Percentiles rank a stretch among this genome's conserved stretches.
phyloP scores from a whole-genome alignment of 2,113 vertebrate genomes.

The Aix galericulata region DNA sequence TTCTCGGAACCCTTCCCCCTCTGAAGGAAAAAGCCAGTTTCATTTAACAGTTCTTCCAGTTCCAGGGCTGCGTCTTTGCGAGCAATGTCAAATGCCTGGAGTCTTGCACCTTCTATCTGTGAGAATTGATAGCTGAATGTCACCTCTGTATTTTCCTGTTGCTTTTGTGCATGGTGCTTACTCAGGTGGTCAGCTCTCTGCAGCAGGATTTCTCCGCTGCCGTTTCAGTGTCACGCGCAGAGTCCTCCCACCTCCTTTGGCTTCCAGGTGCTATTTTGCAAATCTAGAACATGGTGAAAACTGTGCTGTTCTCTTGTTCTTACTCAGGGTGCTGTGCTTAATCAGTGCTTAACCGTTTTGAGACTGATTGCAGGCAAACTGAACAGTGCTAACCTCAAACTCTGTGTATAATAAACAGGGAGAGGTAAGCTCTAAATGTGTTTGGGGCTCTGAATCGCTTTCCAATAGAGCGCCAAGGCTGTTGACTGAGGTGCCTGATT shows the following conservation, averaged over 20 bases:
- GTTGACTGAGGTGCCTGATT: neutral
- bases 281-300: neutral
- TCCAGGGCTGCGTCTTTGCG: neutral
- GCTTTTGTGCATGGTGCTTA: fast-evolving
- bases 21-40: neutral
- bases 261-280: neutral
- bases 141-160: neutral
- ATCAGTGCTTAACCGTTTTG: neutral
- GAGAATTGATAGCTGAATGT: neutral
- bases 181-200: neutral
- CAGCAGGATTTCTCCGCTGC: neutral
- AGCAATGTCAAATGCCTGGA: fast-evolving
- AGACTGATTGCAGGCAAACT: neutral
- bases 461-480: neutral
- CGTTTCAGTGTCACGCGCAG: neutral
- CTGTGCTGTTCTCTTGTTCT: neutral
- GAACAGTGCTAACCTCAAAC: neutral
- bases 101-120: neutral
- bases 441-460: neutral
- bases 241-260: neutral
- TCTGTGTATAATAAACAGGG: neutral
- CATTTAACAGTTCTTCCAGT: neutral
- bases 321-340: neutral
- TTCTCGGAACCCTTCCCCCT: neutral
- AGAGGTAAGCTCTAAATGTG: neutral